Base-by-base conservation (phyloP, 2,888 invertebrate genomes). In the Tinea semifulvella region DNA sequence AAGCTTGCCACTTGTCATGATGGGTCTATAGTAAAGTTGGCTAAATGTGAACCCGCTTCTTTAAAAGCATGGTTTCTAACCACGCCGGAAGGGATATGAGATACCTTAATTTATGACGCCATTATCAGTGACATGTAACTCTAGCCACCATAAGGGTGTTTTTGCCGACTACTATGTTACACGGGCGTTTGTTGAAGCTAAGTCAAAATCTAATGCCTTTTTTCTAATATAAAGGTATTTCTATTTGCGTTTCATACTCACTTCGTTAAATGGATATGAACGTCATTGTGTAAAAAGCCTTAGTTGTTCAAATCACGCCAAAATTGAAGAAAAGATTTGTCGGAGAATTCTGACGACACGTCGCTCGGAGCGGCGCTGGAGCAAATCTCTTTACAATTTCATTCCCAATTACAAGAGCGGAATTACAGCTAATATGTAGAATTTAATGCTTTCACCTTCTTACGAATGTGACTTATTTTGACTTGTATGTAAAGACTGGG, bases 311-410 rank as follows among this genome's bases (percentile, higher is more conserved):
- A 40, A 38, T 38, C 38, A 38, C 38, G 38, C 7, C 18, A 18
- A 38, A 38, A 40, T 40, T 40, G 22, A 22, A 22, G 40, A 22
- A 40, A 20, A 40, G 22, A 22, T 22, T 40, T 22, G 17, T 17
- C 7, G 19, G 16, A 2, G 19, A 38, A 38, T 38, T 38, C 22
- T 22, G 17, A 22, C 22, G 40, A 22, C 40, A 40, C 20, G 22
- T 40, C 40, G 18, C 6, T 7, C 6, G 5, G n/a, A n/a, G 31
- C 11, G 31, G 38, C 40, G 22, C n/a, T 22, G n/a, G 22, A 40
- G 40, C 2, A 40, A 40, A 40, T 40, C 40, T 22, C 22, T 40
- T 40, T 40, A 40, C 40, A 40, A 40, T 40, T 40, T 22, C 20
- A 40, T 22, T 40, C 22, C 40, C 40, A 40, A 40, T 40, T 40